Evolutionary conservation across 2,113 vertebrate species (phyloP).

Genomic region (Philantomba maxwellii): DNA sequence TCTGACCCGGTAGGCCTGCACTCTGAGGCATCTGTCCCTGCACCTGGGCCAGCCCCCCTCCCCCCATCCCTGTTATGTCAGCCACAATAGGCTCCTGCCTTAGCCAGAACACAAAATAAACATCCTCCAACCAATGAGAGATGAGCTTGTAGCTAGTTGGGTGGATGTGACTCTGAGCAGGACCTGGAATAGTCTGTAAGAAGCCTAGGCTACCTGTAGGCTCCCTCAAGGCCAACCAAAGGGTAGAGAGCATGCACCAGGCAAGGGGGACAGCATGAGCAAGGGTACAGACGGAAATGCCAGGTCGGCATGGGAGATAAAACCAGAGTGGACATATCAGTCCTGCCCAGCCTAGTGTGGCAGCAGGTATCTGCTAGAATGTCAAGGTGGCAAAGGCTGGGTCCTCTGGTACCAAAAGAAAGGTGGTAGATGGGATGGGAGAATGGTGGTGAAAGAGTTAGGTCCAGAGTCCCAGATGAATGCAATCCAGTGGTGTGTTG

Average conservation of each 20-base stretch:
- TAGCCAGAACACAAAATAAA: neutral
- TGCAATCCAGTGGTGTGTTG: neutral
- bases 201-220: neutral
- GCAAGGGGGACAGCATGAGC: neutral
- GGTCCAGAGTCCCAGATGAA: neutral
- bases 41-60: neutral
- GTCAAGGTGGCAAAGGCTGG: neutral
- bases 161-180: neutral
- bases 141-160: neutral
- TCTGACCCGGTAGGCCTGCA: neutral
- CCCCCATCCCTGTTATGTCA: neutral
- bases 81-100: neutral
- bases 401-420: neutral
- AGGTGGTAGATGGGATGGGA: neutral
- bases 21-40: neutral
- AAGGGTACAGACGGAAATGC: neutral
- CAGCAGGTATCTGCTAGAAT: neutral
- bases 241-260: neutral
- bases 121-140: neutral
- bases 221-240: neutral
- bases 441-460: neutral
- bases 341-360: neutral
- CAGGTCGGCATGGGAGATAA: neutral
- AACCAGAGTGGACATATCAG: neutral
- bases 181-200: neutral